Base-by-base conservation (phyloP, 92 coral and sea anemone species). In the Pocillopora grandis region DNA sequence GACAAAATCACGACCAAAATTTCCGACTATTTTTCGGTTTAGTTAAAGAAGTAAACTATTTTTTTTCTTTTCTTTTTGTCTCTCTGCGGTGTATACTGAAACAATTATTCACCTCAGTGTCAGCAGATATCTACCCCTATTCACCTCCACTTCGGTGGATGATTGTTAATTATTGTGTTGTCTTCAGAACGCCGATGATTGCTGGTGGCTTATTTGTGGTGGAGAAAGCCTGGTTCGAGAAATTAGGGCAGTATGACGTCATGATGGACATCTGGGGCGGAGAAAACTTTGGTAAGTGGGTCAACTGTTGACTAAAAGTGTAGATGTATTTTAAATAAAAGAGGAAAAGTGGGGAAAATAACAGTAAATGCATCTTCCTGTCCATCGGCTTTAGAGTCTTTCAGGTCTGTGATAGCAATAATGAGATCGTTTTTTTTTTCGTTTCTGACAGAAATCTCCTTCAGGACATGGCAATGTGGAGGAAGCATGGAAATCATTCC, bases 181-280 rank as follows among this genome's bases (percentile, higher is more conserved):
- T 70, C 19, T 75, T 7, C 65, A 96, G 99, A 78, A 96, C 99
- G 0, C 99, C 99, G 0, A 96, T 96, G 98, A 96, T 96, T 14
- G 99, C 99, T 83, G 99, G 99, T 27, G 99, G 99, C 15, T 77
- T 96, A 82, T 96, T 96, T 82, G 90, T 94, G 62, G 94, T 95
- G 20, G 92, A 89, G 58, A 94, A 92, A 65, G 90, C 84, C 42
- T 96, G 98, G 98, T 96, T 96, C 72, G 91, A 89, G 81, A 88
- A 84, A 90, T 90, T 91, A 17, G 99, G 99, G 35, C 92, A 94
- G 76, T 96, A 96, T 84, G 99, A 96, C 89, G 88, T 89, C 80
- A 94, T 94, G 99, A 96, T 96, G 99, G 99, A 96, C 88, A 96
- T 96, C 2, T 96, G 99, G 99, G 99, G 99, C 57, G 99, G 99